Evolutionary conservation across 37 sponge, comb jelly and placozoan species (phyloP), one percentile per base, ranked within the genome.

Genomic region (Dysidea cf. avara): DNA sequence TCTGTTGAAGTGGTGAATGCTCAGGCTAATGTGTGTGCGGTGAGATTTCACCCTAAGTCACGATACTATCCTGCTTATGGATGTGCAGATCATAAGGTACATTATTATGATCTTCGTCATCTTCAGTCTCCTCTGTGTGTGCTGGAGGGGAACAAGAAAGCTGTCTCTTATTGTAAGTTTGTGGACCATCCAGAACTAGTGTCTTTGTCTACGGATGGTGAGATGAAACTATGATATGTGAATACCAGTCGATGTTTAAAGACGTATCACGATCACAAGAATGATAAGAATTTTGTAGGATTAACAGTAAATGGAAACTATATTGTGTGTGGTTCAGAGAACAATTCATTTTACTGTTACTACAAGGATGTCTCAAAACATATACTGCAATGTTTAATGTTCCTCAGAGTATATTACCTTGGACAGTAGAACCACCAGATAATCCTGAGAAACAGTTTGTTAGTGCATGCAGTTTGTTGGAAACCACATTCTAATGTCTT

Each of bases 121-220:
- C 68, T 88, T 12, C n/a, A n/a, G 7, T 33, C 71, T 14, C 77
- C 71, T 16, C 40, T 81, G 35, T 39, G 32, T 1, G 62, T 59
- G 65, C 64, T 93, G 43, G 80, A 79, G 36, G 94, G 94, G 2
- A 91, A 93, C 75, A 72, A 56, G 32, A 93, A 93, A 60, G 91
- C 94, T 30, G 94, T 89, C 3, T 93, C 94, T 22, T 92, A 93
- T 54, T 66, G 81, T 7, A 65, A 81, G 13, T 93, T 85, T 49
- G 59, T 93, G 24, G 69, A 66, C 34, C 31, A 61, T 0, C 33
- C 51, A 11, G 82, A 84, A 38, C 31, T 87, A 20, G 83, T 93
- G 33, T 93, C 94, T 32, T 91, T 92, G 1, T 88, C 93, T 0
- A 92, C 93, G 0, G 93, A 92, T 64, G 89, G 92, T 78, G 88